A percentile compares a stretch with the other conserved stretches of the same genome.
These are phyloP conservation scores for Proales similis DNA, from an alignment of 1,140 invertebrate genomes.

Conservation along the genomic window DNA sequence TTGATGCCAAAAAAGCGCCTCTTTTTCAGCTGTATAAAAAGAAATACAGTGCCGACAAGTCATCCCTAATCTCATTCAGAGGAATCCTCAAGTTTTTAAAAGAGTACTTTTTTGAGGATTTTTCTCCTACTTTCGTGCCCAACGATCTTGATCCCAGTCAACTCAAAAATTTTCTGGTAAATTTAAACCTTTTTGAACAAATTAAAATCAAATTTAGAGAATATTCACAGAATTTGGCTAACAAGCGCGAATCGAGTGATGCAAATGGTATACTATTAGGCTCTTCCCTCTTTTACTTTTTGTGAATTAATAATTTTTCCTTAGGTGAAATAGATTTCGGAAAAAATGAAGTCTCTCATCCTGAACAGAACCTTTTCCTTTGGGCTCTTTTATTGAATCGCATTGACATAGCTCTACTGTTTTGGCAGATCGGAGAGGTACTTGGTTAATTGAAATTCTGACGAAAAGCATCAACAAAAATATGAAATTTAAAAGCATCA, in stretches of 20 bases:
- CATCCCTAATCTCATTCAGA: constrained; percentile 28
- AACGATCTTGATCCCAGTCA: constrained; percentile 12
- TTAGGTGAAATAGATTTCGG: constrained; percentile 32
- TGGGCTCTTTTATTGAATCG: constrained; percentile 50
- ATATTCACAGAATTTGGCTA: constrained; percentile 22
- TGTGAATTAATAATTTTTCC: neutral
- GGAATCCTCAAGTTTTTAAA: constrained; percentile 30
- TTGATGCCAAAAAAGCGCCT: constrained; percentile 33
- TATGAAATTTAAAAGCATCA: constrained; percentile 41
- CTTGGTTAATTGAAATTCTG: constrained; percentile 17
- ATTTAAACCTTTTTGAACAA: neutral
- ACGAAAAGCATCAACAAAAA: constrained; percentile 31
- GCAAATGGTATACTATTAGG: neutral
- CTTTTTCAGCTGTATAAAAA: constrained; percentile 39
- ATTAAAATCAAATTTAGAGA: neutral
- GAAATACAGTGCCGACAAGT: constrained; percentile 38
- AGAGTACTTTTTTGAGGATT: constrained; percentile 35
- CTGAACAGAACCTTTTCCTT: constrained; percentile 47
- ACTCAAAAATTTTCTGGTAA: constrained; percentile 32
- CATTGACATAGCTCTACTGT: constrained; percentile 44
- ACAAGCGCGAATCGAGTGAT: constrained; percentile 29
- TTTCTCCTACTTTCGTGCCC: constrained; percentile 16
- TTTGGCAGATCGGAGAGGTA: constrained; percentile 46
- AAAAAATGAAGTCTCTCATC: constrained; percentile 41
- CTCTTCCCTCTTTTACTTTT: neutral